Conservation (phyloP, 2,888 invertebrate species). For the Plebejus argus region DNA sequence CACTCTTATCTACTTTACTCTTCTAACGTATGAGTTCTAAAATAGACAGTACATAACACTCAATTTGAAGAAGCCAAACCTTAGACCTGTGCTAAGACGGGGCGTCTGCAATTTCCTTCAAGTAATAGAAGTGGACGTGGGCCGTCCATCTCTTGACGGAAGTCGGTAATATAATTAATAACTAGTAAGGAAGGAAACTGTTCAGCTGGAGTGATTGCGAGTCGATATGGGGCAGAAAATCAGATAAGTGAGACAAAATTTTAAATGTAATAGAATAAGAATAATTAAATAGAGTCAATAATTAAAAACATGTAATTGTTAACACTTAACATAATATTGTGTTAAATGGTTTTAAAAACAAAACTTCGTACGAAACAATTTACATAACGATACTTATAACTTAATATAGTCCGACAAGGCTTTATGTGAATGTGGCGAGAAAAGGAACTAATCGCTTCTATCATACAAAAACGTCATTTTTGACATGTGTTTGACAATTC, state of each 20-base stretch:
- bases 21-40: too few species aligned
- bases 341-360: too few species aligned
- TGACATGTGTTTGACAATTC: too few species aligned
- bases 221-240: background rate
- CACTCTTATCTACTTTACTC: background rate
- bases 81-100: constrained; percentile 69
- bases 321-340: too few species aligned
- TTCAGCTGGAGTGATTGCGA: background rate
- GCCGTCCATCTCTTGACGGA: constrained; percentile 59
- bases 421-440: too few species aligned
- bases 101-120: constrained; percentile 73
- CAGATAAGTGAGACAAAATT: background rate
- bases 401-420: too few species aligned
- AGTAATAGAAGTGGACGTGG: constrained; percentile 62
- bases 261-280: background rate
- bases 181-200: constrained; percentile 26
- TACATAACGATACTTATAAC: too few species aligned
- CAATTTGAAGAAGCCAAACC: constrained; percentile 40
- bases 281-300: too few species aligned
- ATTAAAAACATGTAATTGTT: too few species aligned
- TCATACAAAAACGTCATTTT: too few species aligned
- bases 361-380: too few species aligned
- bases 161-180: constrained; percentile 42
- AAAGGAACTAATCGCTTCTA: too few species aligned
- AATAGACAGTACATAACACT: background rate